phyloP scores from a whole-genome alignment of 2,113 vertebrate genomes.

The Eurypyga helias region DNA sequence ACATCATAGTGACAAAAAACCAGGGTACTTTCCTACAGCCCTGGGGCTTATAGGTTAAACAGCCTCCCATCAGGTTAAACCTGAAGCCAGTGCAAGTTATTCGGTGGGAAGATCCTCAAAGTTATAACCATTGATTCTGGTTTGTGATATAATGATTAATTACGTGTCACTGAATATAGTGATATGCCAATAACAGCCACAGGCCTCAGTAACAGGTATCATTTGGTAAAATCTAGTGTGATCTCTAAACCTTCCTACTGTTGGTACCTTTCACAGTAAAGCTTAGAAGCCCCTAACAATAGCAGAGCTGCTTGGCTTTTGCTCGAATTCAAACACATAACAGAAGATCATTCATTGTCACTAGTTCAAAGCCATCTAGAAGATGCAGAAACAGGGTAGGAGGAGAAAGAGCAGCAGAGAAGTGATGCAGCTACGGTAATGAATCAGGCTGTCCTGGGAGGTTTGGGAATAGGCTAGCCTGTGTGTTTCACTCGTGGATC shows the following conservation, averaged over 20 bases:
- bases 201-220: not conserved
- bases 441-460: not conserved
- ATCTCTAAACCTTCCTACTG: not conserved
- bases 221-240: slow-evolving; percentile 14
- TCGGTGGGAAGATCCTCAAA: not conserved
- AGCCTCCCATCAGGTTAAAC: not conserved
- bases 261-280: not conserved
- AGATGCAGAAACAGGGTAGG: not conserved
- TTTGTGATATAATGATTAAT: not conserved
- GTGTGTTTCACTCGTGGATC: not conserved
- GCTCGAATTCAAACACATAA: not conserved
- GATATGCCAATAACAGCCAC: not conserved
- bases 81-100: not conserved
- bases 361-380: not conserved
- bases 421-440: not conserved
- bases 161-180: not conserved
- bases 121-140: not conserved
- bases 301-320: not conserved
- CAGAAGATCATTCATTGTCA: not conserved
- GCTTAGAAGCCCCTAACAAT: not conserved
- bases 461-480: not conserved
- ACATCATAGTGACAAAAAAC: not conserved
- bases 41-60: not conserved
- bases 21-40: not conserved
- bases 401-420: not conserved